Evolutionary conservation across 1,140 invertebrate species (phyloP).

Genomic region (Neocloeon triangulifer): DNA sequence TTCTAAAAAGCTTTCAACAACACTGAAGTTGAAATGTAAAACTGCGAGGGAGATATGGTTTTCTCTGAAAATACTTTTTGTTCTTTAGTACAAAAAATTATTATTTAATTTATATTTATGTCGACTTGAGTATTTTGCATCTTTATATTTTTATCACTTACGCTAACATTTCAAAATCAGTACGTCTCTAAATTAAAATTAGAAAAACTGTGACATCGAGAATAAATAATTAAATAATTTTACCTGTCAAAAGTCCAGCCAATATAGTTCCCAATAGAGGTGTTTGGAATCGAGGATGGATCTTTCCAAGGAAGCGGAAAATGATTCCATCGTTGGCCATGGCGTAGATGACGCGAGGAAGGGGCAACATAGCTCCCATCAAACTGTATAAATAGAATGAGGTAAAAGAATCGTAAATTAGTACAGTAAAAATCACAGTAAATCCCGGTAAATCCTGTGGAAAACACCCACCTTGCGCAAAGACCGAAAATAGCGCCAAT

Average conservation of each 20-base stretch:
- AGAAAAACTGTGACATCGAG: too few species aligned
- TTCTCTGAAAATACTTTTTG: too few species aligned
- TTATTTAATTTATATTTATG: too few species aligned
- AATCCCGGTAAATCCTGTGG: not conserved
- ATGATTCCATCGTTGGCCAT: constrained; percentile 69
- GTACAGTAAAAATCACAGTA: constrained; percentile 3
- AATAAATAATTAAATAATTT: too few species aligned
- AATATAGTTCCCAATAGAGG: constrained; percentile 58
- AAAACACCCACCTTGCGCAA: constrained; percentile 29
- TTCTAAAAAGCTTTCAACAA: too few species aligned
- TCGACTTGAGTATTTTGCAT: too few species aligned
- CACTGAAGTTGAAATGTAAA: too few species aligned
- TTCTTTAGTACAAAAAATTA: too few species aligned
- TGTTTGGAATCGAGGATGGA: constrained; percentile 46
- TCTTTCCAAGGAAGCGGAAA: constrained; percentile 44
- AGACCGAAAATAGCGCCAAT: constrained; percentile 54
- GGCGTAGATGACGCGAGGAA: constrained; percentile 65
- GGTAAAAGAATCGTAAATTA: not conserved
- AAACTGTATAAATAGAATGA: constrained; percentile 35
- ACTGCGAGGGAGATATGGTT: too few species aligned
- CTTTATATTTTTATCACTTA: too few species aligned
- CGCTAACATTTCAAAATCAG: too few species aligned
- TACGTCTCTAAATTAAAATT: too few species aligned
- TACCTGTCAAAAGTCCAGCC: constrained; percentile 49
- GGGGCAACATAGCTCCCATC: constrained; percentile 64